Evolutionary conservation across 2,888 invertebrate genomes (phyloP).

Genomic region (Drosophila neonasuta): DNA sequence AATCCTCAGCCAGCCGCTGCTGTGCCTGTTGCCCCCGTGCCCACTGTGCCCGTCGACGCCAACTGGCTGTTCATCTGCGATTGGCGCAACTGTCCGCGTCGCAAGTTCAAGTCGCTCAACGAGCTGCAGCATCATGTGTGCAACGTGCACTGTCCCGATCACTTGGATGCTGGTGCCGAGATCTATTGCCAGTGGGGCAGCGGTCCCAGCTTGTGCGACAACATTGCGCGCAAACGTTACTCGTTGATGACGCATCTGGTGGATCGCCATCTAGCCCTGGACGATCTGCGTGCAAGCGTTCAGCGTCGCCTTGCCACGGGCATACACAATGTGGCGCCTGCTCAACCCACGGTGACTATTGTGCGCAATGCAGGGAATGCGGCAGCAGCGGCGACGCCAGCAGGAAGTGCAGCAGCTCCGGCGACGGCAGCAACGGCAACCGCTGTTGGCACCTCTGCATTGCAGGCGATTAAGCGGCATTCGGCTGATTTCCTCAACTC

Average conservation of each 20-base stretch:
- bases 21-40: not conserved
- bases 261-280: conserved; percentile 95
- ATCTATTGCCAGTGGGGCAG: conserved; percentile 93
- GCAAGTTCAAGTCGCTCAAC: conserved; percentile 88
- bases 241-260: conserved; percentile 98
- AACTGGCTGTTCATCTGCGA: conserved; percentile 90
- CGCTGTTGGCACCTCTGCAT: conserved; percentile 93
- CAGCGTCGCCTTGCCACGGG: conserved; percentile 80
- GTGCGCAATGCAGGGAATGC: conserved; percentile 77
- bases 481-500: conserved; percentile 94
- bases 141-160: conserved; percentile 90
- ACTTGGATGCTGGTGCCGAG: conserved; percentile 85
- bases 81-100: conserved; percentile 94
- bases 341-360: conserved; percentile 81
- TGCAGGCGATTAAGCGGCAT: conserved; percentile 98
- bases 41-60: conserved; percentile 73
- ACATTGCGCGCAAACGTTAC: conserved; percentile 93
- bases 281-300: conserved; percentile 81
- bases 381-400: conserved; percentile 14
- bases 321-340: conserved; percentile 69
- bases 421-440: conserved; percentile 85
- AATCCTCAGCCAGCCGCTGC: conserved; percentile 15
- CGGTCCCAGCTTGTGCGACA: conserved; percentile 88
- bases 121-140: conserved; percentile 95
- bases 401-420: conserved; percentile 20